phyloP scores from a whole-genome alignment of 1,140 invertebrate species.

The Leptoteleia sp. region DNA sequence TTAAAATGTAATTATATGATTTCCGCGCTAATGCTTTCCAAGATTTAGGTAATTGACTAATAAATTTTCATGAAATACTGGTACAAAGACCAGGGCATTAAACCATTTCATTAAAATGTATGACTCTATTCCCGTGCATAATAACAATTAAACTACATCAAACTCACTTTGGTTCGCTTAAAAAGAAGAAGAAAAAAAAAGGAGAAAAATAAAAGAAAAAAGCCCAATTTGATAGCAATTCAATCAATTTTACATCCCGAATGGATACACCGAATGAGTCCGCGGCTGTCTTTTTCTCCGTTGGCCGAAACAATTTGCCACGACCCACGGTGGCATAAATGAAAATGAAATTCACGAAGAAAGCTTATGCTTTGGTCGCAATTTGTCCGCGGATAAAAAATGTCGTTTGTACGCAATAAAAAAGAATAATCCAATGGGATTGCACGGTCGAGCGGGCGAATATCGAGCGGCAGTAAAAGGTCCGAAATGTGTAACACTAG shows the following conservation, averaged over 20 bases:
- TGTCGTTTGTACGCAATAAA: conserved; percentile 43
- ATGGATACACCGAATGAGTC: background rate
- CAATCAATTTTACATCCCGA: conserved; percentile 4
- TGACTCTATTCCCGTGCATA: no score
- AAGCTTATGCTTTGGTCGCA: conserved; percentile 49
- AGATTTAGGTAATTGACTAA: no score
- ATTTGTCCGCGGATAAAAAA: conserved; percentile 49
- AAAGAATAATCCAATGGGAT: conserved; percentile 33
- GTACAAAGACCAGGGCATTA: no score
- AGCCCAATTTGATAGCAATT: background rate
- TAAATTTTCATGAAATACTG: no score
- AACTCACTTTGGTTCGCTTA: no score
- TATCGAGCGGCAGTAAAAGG: conserved; percentile 59
- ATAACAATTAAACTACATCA: no score
- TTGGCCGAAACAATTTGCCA: conserved; percentile 28
- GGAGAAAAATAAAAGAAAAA: background rate
- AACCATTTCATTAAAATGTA: no score
- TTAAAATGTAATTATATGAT: no score
- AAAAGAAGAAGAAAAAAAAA: no score
- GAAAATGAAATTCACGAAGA: conserved; percentile 52
- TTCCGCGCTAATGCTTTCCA: no score
- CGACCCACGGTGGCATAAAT: conserved; percentile 22
- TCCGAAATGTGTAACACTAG: conserved; percentile 54
- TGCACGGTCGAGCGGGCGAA: conserved; percentile 37
- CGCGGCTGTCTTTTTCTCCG: background rate